Evolutionary conservation across 2,888 invertebrate species (phyloP).

Genomic region (Hydrotaea cyrtoneurina): DNA sequence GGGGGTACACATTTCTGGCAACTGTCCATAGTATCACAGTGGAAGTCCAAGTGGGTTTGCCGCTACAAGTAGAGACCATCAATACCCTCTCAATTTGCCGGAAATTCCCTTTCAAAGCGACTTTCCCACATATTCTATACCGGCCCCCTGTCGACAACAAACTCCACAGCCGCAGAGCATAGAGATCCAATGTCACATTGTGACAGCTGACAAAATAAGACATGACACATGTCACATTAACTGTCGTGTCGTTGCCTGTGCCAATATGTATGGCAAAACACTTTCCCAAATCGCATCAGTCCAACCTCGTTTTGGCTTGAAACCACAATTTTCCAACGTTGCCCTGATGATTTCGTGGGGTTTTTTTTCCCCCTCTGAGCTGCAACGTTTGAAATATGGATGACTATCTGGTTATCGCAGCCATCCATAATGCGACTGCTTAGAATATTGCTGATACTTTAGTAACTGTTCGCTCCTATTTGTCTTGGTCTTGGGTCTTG

Average conservation of each 20-base stretch:
- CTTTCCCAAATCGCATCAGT: background rate
- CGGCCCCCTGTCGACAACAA: background rate
- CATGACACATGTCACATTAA: slow-evolving; percentile 25
- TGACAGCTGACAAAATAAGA: slow-evolving; percentile 35
- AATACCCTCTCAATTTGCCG: too few species aligned
- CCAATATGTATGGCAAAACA: slow-evolving; percentile 9
- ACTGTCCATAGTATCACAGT: too few species aligned
- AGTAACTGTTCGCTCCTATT: slow-evolving; percentile 25
- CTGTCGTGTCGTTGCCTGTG: background rate
- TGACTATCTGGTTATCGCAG: background rate
- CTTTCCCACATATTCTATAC: background rate
- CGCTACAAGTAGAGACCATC: too few species aligned
- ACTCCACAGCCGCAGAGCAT: too few species aligned
- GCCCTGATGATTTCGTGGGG: slow-evolving; percentile 5
- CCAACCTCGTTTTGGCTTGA: slow-evolving; percentile 2
- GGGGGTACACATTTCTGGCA: too few species aligned
- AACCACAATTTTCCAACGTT: background rate
- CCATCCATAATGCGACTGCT: slow-evolving; percentile 8
- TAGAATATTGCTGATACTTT: slow-evolving; percentile 10
- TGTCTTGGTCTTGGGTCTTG: slow-evolving; percentile 7
- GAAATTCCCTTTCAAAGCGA: too few species aligned
- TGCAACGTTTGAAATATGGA: slow-evolving; percentile 18
- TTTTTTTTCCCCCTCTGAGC: too few species aligned
- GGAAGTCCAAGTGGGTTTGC: too few species aligned
- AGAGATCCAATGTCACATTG: background rate